Percentiles rank a stretch among this genome's conserved stretches.
These are phyloP conservation scores for Halcyon malimbica DNA, from an alignment of 2,113 vertebrate genomes.

Conservation along the genomic window DNA sequence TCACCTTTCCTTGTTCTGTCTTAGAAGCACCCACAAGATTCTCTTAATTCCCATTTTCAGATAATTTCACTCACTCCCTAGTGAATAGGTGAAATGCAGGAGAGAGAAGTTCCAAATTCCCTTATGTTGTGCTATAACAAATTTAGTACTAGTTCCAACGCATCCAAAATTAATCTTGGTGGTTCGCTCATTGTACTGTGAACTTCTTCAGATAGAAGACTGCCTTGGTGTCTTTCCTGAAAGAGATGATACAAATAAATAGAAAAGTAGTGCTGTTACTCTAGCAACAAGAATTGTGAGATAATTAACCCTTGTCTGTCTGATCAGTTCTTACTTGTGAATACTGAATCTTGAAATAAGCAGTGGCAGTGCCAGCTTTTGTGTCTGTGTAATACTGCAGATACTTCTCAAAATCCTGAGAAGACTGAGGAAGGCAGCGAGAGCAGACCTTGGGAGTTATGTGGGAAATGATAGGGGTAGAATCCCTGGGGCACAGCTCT, in stretches of 20 bases:
- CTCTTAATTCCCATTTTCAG: neutral
- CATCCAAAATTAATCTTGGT: neutral
- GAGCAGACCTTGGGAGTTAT: neutral
- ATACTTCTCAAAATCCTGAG: neutral
- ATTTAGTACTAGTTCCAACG: neutral
- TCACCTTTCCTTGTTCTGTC: neutral
- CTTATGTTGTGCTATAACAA: neutral
- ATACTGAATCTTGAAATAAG: neutral
- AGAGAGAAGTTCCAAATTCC: neutral
- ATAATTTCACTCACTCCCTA: neutral
- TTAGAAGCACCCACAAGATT: neutral
- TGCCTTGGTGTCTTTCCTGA: neutral
- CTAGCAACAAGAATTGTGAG: conserved; percentile 29
- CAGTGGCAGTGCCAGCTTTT: neutral
- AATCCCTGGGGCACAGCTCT: neutral
- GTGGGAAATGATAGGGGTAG: neutral
- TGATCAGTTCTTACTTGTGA: neutral
- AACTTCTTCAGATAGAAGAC: conserved; percentile 12
- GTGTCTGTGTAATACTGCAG: neutral
- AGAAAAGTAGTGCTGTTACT: conserved; percentile 39
- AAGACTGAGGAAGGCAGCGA: neutral
- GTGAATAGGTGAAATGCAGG: conserved; percentile 13
- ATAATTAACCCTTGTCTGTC: conserved; percentile 17
- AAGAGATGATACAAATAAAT: conserved; percentile 39
- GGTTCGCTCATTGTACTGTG: neutral